Conservation (phyloP, 2,113 vertebrate genomes). For the Phyllopteryx taeniolatus region DNA sequence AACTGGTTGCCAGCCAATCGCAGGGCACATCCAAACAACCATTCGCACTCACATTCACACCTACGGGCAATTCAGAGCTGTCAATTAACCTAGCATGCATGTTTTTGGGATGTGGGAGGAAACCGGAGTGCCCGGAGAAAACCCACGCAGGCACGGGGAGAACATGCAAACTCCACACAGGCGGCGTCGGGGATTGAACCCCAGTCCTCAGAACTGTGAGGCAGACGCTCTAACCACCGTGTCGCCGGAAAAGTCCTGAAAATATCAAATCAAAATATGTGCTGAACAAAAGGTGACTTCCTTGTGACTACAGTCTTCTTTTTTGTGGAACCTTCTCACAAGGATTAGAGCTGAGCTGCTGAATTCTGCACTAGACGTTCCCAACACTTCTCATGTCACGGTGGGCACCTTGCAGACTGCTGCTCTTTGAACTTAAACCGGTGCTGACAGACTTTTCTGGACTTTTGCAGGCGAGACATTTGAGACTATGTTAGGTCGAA, state of each 20-base stretch:
- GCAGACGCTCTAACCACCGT: too few species aligned
- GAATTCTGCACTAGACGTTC: constrained; percentile 22
- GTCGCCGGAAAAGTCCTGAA: not conserved
- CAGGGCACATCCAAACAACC: too few species aligned
- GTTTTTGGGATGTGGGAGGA: too few species aligned
- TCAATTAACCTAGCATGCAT: too few species aligned
- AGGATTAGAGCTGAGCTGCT: constrained; percentile 45
- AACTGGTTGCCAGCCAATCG: too few species aligned
- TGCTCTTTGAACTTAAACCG: constrained; percentile 15
- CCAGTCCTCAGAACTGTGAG: too few species aligned
- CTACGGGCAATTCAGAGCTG: too few species aligned
- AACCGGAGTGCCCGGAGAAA: too few species aligned
- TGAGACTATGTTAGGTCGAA: constrained; percentile 14
- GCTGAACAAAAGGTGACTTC: not conserved
- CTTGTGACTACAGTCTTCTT: not conserved
- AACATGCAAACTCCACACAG: too few species aligned
- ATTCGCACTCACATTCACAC: too few species aligned
- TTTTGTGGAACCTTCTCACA: constrained; percentile 42
- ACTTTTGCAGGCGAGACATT: constrained; percentile 23
- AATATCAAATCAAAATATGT: not conserved
- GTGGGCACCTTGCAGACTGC: constrained; percentile 10
- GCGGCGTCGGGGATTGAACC: too few species aligned
- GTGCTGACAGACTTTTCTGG: constrained; percentile 16
- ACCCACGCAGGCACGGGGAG: too few species aligned
- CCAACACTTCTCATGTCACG: constrained; percentile 19